Base-by-base conservation (phyloP, 2,888 invertebrate genomes). In the Osmoderma eremita region DNA sequence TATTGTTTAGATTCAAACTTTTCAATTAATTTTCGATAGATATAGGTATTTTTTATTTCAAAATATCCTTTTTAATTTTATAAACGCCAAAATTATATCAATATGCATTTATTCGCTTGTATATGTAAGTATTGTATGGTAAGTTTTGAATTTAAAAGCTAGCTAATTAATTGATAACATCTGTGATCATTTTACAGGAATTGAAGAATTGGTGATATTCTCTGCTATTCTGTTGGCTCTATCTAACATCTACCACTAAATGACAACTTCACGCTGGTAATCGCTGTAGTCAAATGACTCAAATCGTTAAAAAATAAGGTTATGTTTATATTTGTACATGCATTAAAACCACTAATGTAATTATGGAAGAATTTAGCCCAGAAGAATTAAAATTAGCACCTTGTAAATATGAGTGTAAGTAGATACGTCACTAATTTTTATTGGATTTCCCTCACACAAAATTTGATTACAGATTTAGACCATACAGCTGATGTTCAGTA, bases 401-500 rank as follows among this genome's bases (percentile, higher is more conserved):
- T 22, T 80, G 85, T 17, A 92, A 94, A 85, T 94, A 92, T 80
- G 94, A 94, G 86, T 94, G 94, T 93, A 83, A 88, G 91, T 76
- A n/a, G n/a, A n/a, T n/a, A n/a, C n/a, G n/a, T n/a, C n/a, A 24
- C 13, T 36, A 39, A 15, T 10, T 30, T 30, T 8, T 8, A 10
- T 30, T 30, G 5, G 8, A 2, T 30, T 30, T 3, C 2, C 30
- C 30, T 8, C 30, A 30, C 42, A 53, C 48, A 45, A 61, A 56
- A 63, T 54, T 42, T 74, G 71, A 67, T 86, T 88, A 70, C 85
- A 95, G 95, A 94, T 88, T 85, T 98, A 81, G 98, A 98, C 79
- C 98, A 98, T 80, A 97, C 98, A 30, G 98, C 98, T 15, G 98
- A 98, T 85, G 94, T 98, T n/a, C 98, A 98, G 94, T 96, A 86